Conservation (phyloP, 1,140 invertebrate species). For the Neodiprion lecontei region DNA sequence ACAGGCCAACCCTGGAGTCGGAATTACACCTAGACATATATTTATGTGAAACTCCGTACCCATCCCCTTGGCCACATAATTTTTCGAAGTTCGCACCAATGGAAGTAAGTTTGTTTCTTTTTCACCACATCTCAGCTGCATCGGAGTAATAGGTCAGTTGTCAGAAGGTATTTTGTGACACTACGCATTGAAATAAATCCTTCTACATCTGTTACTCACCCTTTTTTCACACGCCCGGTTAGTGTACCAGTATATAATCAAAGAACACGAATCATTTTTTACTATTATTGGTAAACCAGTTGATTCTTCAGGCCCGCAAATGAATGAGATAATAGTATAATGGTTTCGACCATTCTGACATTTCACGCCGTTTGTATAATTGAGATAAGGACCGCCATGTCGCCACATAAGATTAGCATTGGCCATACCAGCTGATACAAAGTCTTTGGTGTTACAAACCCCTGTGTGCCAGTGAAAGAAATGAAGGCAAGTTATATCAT, state of each 20-base stretch:
- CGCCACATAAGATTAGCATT: conserved; percentile 60
- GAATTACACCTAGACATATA: conserved; percentile 60
- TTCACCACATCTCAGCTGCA: conserved; percentile 44
- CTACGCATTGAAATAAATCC: conserved; percentile 21
- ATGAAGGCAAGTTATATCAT: not conserved
- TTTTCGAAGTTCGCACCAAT: conserved; percentile 54
- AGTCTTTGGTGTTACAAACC: conserved; percentile 37
- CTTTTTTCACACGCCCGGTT: conserved; percentile 56
- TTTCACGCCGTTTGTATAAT: conserved; percentile 59
- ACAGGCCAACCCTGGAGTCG: conserved; percentile 57
- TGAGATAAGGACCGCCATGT: conserved; percentile 61
- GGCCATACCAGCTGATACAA: conserved; percentile 52
- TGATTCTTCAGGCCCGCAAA: conserved; percentile 54
- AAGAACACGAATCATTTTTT: conserved; percentile 56
- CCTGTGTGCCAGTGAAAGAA: conserved; percentile 29
- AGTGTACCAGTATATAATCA: conserved; percentile 61
- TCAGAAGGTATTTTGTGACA: not conserved
- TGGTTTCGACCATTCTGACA: conserved; percentile 44
- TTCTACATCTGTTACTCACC: conserved; percentile 42
- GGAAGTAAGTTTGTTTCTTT: conserved; percentile 54
- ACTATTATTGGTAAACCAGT: conserved; percentile 49
- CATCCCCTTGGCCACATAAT: conserved; percentile 58
- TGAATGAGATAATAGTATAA: conserved; percentile 63
- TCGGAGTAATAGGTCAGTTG: conserved; percentile 19
- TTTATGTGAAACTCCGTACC: conserved; percentile 55